These are phyloP conservation scores for Tetramorium simillimum DNA, from an alignment of 1,140 invertebrate genomes.

Conservation along the genomic window DNA sequence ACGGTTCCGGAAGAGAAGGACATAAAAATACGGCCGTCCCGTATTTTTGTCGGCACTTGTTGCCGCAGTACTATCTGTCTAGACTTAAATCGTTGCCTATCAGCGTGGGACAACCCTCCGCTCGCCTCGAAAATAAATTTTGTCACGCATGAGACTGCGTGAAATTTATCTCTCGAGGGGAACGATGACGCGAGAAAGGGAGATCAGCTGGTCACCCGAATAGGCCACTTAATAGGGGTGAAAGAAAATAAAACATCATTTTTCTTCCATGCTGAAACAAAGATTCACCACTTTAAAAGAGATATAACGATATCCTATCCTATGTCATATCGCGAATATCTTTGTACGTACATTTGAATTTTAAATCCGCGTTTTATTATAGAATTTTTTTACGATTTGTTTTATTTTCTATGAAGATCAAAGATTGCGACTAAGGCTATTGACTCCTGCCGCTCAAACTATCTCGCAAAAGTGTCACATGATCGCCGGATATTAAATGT, in stretches of 20 bases:
- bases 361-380: neutral
- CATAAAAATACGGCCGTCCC: conserved; percentile 5
- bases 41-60: conserved; percentile 51
- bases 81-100: conserved; percentile 57
- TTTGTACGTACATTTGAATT: neutral
- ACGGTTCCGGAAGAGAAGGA: neutral
- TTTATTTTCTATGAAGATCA: conserved; percentile 27
- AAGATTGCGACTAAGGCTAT: conserved; percentile 5
- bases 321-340: neutral
- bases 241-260: conserved; percentile 44
- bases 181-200: conserved; percentile 21
- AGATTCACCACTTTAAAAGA: neutral
- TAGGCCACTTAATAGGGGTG: conserved; percentile 28
- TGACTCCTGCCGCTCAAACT: neutral
- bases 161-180: conserved; percentile 49
- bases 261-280: conserved; percentile 9
- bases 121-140: conserved; percentile 50
- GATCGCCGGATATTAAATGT: conserved; percentile 50
- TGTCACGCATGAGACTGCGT: conserved; percentile 39
- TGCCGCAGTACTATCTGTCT: conserved; percentile 40
- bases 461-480: conserved; percentile 20
- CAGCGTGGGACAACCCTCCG: conserved; percentile 26
- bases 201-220: conserved; percentile 31
- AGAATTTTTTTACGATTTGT: neutral
- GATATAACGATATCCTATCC: neutral